Conservation (phyloP, 2,113 vertebrate genomes). For the Corythaixoides concolor region DNA sequence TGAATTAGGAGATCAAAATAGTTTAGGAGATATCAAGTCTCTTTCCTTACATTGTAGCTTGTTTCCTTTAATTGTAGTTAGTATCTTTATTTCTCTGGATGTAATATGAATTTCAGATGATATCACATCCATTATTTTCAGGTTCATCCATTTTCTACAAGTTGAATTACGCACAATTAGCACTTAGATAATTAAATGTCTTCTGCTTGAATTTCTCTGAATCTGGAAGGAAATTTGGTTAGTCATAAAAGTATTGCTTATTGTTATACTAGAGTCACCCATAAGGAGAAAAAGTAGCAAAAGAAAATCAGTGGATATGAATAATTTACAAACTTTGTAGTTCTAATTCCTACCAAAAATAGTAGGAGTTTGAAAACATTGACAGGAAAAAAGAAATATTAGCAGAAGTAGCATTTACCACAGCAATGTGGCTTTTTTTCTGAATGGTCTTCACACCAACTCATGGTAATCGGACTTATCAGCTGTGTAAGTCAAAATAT, state of each 20-base stretch:
- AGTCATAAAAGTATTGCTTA: background rate
- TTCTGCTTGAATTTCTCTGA: conserved; percentile 10
- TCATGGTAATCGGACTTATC: background rate
- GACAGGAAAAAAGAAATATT: background rate
- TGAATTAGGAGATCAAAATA: background rate
- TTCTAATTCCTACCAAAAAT: background rate
- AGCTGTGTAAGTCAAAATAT: background rate
- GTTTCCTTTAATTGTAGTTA: background rate
- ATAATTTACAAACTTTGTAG: background rate
- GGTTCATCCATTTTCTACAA: conserved; percentile 41
- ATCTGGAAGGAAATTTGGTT: background rate
- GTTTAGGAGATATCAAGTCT: background rate
- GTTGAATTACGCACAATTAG: background rate
- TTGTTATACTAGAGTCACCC: background rate
- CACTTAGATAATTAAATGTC: background rate
- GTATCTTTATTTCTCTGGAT: background rate
- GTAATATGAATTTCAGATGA: background rate
- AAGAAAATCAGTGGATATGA: background rate
- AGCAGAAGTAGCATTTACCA: background rate
- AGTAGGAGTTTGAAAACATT: background rate
- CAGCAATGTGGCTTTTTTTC: background rate
- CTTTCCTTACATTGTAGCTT: background rate
- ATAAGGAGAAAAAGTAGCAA: background rate
- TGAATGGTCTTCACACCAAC: background rate
- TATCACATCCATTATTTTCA: background rate